These are phyloP conservation scores for Macropodus opercularis DNA, from an alignment of 2,797 vertebrate genomes.

Conservation along the genomic window DNA sequence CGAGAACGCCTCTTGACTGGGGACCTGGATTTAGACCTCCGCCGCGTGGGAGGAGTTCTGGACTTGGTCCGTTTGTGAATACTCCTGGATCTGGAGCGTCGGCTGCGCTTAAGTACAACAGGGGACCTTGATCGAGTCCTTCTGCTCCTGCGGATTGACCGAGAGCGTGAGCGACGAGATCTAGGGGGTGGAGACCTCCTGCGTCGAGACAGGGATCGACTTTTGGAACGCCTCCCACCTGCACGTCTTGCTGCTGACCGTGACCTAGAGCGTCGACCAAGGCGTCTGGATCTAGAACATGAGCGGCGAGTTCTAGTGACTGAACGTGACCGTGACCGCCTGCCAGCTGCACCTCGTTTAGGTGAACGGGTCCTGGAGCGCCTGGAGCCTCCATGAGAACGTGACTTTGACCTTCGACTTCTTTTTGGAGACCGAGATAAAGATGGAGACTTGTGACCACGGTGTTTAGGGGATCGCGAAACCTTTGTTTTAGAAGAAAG, in stretches of 20 bases:
- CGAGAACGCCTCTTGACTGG: constrained; percentile 74
- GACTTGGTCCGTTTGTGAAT: constrained; percentile 72
- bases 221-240: constrained; percentile 78
- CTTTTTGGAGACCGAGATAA: constrained; percentile 69
- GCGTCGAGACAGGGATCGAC: constrained; percentile 74
- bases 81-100: constrained; percentile 74
- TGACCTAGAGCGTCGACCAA: constrained; percentile 71
- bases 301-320: constrained; percentile 64
- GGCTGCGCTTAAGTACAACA: constrained; percentile 71
- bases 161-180: constrained; percentile 75
- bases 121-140: constrained; percentile 80
- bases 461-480: constrained; percentile 70
- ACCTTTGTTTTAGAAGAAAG: constrained; percentile 65
- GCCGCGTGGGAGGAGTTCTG: constrained; percentile 68
- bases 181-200: constrained; percentile 75
- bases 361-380: constrained; percentile 78
- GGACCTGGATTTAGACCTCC: constrained; percentile 81
- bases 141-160: constrained; percentile 70
- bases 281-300: constrained; percentile 74
- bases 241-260: constrained; percentile 66
- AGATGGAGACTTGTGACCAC: constrained; percentile 67
- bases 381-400: constrained; percentile 61
- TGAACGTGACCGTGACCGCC: constrained; percentile 72
- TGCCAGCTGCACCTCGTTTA: constrained; percentile 55
- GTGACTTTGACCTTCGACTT: constrained; percentile 69